Evolutionary conservation across 2,113 vertebrate species (phyloP).

Genomic region (Macaca nemestrina): DNA sequence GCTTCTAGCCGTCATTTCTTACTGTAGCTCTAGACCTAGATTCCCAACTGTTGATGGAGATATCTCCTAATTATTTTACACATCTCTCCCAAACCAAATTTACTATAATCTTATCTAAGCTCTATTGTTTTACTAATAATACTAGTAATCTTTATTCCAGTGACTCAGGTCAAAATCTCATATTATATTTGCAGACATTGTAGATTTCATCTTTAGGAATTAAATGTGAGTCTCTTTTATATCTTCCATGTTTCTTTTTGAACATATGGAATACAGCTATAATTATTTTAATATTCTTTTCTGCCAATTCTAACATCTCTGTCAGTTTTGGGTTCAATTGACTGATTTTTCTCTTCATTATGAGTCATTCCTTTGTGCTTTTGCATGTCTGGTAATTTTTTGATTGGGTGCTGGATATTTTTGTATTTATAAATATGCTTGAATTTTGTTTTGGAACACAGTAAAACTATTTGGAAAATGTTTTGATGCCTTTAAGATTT

Average conservation of each 20-base stretch:
- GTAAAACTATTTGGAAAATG: not conserved
- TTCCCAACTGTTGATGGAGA: not conserved
- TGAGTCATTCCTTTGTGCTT: not conserved
- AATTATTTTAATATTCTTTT: not conserved
- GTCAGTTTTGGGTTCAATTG: not conserved
- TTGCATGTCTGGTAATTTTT: not conserved
- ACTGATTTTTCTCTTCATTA: not conserved
- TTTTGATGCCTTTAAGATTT: not conserved
- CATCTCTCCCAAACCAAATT: not conserved
- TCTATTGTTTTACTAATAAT: conserved; percentile 24
- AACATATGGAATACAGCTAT: not conserved
- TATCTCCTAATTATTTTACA: conserved; percentile 24
- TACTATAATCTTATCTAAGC: not conserved
- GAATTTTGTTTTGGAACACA: conserved; percentile 3
- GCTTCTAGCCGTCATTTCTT: conserved; percentile 9
- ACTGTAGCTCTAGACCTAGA: not conserved
- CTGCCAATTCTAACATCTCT: not conserved
- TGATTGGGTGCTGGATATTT: not conserved
- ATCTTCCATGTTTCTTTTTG: not conserved
- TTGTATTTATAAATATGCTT: conserved; percentile 10
- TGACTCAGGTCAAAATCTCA: not conserved
- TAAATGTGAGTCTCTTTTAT: conserved; percentile 22
- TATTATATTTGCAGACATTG: not conserved
- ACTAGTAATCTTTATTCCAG: not conserved
- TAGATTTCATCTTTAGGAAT: conserved; percentile 26